Base-by-base conservation (phyloP, 1,140 invertebrate genomes). In the Aplysia californica region DNA sequence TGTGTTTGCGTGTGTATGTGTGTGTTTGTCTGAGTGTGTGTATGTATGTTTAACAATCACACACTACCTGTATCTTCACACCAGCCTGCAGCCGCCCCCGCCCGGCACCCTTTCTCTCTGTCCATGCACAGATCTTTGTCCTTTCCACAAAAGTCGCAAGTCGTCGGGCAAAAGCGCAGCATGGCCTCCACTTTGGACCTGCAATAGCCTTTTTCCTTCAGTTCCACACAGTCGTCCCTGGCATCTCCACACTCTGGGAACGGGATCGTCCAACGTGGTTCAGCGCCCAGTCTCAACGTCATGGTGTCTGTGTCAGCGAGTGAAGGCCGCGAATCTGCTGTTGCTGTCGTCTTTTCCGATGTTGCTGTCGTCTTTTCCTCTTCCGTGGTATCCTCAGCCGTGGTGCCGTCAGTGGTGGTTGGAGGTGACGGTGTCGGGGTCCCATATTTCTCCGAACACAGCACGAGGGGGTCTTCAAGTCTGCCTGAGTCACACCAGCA, bases 401-500 rank as follows among this genome's bases (percentile, higher is more conserved):
- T n/a, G n/a, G n/a, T n/a, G n/a, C n/a, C n/a, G n/a, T n/a, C 6
- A 66, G 44, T 18, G 20, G 1, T 1, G 1, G 41, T 2, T 3
- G 29, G 29, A 3, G 21, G n/a, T 20, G 33, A 1, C 1, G 55
- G 36, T 5, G 35, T 3, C 5, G 18, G 38, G 10, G 10, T 6
- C 38, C n/a, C 36, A 35, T 56, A 10, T 33, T 56, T 35, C 4
- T 3, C 15, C 1, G 56, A 73, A 23, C 70, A 73, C 2, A 61
- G 70, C 18, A 61, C 36, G 2, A 73, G 36, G 4, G 70, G 70
- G 29, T 3, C 23, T 31, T 36, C 23, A 38, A 15, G 6, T 2
- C n/a, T n/a, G 1, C 58, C 58, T 20, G 58, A 10, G 29, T 73
- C 70, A 39, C 70, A 73, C 70, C 70, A 73, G n/a, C 70, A 73